Evolutionary conservation across 2,113 vertebrate species (phyloP).

Genomic region (Globicephala melas): DNA sequence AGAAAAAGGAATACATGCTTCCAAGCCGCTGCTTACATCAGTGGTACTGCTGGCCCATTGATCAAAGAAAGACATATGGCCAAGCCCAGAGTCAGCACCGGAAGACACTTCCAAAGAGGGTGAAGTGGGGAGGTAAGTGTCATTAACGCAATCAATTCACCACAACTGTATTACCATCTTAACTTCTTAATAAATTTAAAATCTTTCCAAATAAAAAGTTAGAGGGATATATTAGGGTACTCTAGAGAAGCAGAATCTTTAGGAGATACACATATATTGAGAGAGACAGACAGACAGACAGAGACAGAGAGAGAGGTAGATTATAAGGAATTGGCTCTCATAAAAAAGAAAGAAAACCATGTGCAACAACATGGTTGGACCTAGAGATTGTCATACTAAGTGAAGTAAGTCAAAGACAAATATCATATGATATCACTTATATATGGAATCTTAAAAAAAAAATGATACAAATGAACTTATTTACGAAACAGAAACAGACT

Average conservation of each 20-base stretch:
- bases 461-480: not conserved
- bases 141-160: not conserved
- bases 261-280: not conserved
- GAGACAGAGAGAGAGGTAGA: not conserved
- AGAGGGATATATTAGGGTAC: not conserved
- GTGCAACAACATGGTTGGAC: not conserved
- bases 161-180: not conserved
- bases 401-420: not conserved
- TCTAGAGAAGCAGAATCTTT: not conserved
- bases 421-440: not conserved
- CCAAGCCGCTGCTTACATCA: not conserved
- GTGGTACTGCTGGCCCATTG: not conserved
- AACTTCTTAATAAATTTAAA: not conserved
- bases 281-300: not conserved
- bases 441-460: not conserved
- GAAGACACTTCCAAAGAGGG: not conserved
- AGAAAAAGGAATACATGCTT: not conserved
- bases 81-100: fast-evolving
- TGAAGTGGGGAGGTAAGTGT: fast-evolving
- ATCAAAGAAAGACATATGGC: not conserved
- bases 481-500: not conserved
- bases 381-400: not conserved
- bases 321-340: not conserved
- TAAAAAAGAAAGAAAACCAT: not conserved
- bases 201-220: not conserved